These are phyloP conservation scores for Gymnocypris eckloni DNA, from an alignment of 2,797 vertebrate genomes.

Conservation along the genomic window DNA sequence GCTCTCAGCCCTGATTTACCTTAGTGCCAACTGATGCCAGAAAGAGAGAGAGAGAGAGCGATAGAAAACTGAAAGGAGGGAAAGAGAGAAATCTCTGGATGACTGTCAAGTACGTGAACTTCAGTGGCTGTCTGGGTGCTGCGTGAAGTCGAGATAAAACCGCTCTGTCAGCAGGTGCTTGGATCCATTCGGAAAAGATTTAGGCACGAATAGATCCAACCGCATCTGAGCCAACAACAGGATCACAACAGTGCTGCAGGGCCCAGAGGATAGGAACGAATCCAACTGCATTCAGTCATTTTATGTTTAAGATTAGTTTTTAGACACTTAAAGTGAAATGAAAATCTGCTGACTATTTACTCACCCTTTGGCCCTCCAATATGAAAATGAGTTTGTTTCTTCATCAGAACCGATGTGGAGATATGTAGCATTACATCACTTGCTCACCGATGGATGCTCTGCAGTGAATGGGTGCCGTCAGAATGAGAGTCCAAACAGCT, in stretches of 20 bases:
- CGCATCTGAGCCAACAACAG: conserved; percentile 27
- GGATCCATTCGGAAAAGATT: conserved; percentile 66
- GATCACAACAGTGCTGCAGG: conserved; percentile 15
- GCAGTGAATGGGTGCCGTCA: neutral
- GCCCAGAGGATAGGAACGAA: neutral
- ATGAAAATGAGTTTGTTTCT: neutral
- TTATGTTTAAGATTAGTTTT: neutral
- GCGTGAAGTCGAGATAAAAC: conserved; percentile 65
- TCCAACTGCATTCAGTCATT: neutral
- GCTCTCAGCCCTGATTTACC: conserved; percentile 45
- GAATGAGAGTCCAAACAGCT: neutral
- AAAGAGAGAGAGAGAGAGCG: neutral
- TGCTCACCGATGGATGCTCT: neutral
- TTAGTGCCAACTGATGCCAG: conserved; percentile 37
- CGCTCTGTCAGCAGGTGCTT: conserved; percentile 72
- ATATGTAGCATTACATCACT: neutral
- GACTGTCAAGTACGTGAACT: conserved; percentile 37
- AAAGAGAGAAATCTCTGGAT: conserved; percentile 57
- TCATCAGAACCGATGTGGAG: neutral
- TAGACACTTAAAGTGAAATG: neutral
- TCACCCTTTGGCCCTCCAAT: neutral
- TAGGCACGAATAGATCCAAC: conserved; percentile 62
- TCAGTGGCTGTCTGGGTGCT: conserved; percentile 28
- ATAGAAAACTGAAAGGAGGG: conserved; percentile 36
- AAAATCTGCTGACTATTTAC: neutral